A percentile compares a stretch with the other conserved stretches of the same genome.
These are phyloP conservation scores for Notolabrus celidotus DNA, from an alignment of 2,797 vertebrate genomes.

Conservation along the genomic window DNA sequence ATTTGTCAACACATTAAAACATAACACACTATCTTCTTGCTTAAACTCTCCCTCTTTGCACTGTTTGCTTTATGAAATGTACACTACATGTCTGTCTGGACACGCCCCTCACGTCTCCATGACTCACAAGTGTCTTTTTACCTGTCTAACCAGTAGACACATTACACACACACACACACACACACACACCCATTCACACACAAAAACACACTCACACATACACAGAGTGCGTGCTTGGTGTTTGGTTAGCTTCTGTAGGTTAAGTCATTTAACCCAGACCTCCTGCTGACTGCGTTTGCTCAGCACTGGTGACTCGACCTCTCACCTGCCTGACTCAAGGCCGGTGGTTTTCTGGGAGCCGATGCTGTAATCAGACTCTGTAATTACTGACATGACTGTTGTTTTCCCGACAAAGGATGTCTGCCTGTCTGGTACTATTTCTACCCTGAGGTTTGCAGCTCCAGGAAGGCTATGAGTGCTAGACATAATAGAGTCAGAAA, in stretches of 20 bases:
- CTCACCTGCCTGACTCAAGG: conserved; percentile 75
- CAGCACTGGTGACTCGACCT: conserved; percentile 53
- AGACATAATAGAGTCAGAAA: conserved; percentile 88
- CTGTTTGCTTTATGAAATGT: conserved; percentile 11
- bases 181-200: neutral
- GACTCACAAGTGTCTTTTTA: conserved; percentile 57
- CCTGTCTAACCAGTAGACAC: conserved; percentile 72
- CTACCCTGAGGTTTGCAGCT: conserved; percentile 84
- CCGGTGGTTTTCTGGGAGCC: conserved; percentile 64
- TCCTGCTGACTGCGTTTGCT: conserved; percentile 49
- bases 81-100: conserved; percentile 60
- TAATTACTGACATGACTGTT: conserved; percentile 79
- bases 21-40: neutral
- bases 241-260: conserved; percentile 62
- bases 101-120: conserved; percentile 57
- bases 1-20: neutral
- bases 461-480: conserved; percentile 81
- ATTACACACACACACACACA: conserved; percentile 18
- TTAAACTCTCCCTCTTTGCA: conserved; percentile 2
- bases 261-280: conserved; percentile 65
- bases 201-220: neutral
- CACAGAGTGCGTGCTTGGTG: conserved; percentile 10
- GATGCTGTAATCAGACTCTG: conserved; percentile 78
- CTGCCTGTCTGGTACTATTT: conserved; percentile 84
- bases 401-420: conserved; percentile 83